phyloP scores from a whole-genome alignment of 2,888 invertebrate genomes.

The Stenodema calcarata region DNA sequence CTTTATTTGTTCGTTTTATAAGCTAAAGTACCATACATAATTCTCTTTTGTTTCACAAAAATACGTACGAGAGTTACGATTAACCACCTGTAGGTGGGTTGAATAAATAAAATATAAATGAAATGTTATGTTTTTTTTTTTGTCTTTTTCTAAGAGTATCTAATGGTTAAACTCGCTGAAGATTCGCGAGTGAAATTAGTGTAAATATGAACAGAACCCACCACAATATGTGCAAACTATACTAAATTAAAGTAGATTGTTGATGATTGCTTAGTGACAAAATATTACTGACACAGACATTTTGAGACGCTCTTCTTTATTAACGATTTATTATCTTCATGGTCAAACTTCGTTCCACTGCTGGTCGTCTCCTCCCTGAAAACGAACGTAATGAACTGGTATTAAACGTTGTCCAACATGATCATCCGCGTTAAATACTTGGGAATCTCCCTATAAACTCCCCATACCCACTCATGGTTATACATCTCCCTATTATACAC shows the following conservation, averaged over 20 bases:
- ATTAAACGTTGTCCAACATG: background rate
- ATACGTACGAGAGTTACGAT: background rate
- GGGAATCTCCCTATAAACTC: no score
- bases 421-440: no score
- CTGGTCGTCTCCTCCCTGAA: background rate
- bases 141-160: background rate
- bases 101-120: background rate
- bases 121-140: background rate
- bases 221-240: background rate
- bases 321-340: constrained; percentile 26
- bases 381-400: background rate
- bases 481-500: no score
- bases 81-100: background rate
- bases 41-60: background rate
- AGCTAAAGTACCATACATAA: background rate
- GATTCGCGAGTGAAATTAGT: background rate
- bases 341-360: background rate
- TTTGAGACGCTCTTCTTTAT: constrained; percentile 45
- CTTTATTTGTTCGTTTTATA: background rate
- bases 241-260: background rate
- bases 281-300: constrained; percentile 33
- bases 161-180: background rate
- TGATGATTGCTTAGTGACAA: background rate
- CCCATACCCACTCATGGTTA: no score
- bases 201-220: background rate